These are phyloP conservation scores for Trimorus sp. DNA, from an alignment of 2,888 invertebrate genomes.

Conservation along the genomic window DNA sequence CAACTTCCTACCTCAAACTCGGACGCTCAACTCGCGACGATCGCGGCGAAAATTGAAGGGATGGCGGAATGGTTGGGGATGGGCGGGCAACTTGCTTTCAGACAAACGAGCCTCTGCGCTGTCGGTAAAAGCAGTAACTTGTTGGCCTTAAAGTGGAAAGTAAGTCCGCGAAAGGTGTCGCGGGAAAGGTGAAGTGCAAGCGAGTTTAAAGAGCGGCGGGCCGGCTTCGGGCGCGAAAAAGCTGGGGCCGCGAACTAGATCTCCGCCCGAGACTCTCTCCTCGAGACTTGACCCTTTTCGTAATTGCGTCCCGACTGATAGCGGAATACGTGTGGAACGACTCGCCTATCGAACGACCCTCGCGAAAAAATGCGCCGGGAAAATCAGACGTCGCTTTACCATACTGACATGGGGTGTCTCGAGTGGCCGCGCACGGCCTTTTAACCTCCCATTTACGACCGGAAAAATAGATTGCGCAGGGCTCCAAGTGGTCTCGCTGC, in stretches of 20 bases:
- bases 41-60: too few relatives aligned
- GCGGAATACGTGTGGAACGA: conserved; percentile 49
- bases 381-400: conserved; percentile 48
- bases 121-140: conserved; percentile 47
- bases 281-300: conserved; percentile 74
- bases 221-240: too few relatives aligned
- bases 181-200: conserved; percentile 58
- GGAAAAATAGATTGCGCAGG: conserved; percentile 35
- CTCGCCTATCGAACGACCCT: conserved; percentile 38
- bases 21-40: too few relatives aligned
- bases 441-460: conserved; percentile 42
- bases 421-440: conserved; percentile 30
- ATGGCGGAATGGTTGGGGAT: too few relatives aligned
- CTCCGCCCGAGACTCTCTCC: conserved; percentile 60
- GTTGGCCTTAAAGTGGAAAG: conserved; percentile 46
- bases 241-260: too few relatives aligned
- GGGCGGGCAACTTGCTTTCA: neutral
- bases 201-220: conserved; percentile 53
- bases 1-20: too few relatives aligned
- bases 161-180: conserved; percentile 45
- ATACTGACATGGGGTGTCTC: conserved; percentile 25
- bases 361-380: conserved; percentile 27
- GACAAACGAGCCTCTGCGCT: conserved; percentile 1
- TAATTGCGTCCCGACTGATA: conserved; percentile 73
- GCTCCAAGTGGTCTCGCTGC: conserved; percentile 12